Evolutionary conservation across 2,113 vertebrate species (phyloP), one percentile per base, ranked within the genome.

Genomic region (Vidua macroura): DNA sequence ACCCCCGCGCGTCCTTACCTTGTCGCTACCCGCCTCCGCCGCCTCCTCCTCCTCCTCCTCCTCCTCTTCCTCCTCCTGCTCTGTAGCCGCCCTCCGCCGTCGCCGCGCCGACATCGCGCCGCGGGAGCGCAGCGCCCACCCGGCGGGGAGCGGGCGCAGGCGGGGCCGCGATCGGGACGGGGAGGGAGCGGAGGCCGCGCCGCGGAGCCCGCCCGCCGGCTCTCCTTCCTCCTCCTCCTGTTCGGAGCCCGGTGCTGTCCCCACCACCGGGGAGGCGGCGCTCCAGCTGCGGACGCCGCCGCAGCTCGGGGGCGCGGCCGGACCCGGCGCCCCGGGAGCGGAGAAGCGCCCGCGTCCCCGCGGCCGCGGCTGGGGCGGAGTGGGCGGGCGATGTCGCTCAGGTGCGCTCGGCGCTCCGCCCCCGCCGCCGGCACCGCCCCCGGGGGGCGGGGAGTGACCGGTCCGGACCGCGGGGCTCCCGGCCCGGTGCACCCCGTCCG

Each of bases 51-150:
- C 64, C 10, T 22, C 67, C 10, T 41, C 64, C 9, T 73, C 53
- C 2, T 58, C 72, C 10, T 46, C 53, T 5, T 44, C 37, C 35
- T 66, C 58, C 44, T 63, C 70, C 46, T 59, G 37, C 19, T 35
- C 77, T 10, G 70, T 67, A 18, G 83, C 68, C 43, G 18, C 55
- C 72, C 68, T 43, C 60, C 91, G 63, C 80, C 93, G 86, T 83
- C 60, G 67, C 83, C 84, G 86, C 64, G 80, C 90, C 62, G 91
- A 89, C 91, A 80, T 83, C 60, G 31, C 37, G 17, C 75, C 58
- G 37, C 70, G 43, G 85, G 74, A 74, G 33, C 24, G 39, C 58
- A 63, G 51, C 76, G 27, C 60, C 23, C 77, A 30, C 21, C 33
- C 33, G 37, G 72, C 31, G 33, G 48, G 13, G 41, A 62, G 56